phyloP scores from a whole-genome alignment of 1,140 invertebrate species.

The Cotesia vestalis region DNA sequence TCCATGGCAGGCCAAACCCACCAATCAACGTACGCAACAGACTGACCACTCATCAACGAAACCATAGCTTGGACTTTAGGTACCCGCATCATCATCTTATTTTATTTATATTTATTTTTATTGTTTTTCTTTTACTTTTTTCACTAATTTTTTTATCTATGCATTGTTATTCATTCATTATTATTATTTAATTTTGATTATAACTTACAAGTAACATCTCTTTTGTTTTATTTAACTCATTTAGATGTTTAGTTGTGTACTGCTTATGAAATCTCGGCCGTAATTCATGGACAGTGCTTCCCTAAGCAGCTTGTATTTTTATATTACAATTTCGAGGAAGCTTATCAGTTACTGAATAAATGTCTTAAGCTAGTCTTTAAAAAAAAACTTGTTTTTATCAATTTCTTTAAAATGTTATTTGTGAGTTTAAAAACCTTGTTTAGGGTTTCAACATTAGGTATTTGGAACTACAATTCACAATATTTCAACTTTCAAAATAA shows the following conservation, averaged over 20 bases:
- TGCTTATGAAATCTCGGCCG: not conserved
- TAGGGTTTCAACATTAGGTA: too few relatives aligned
- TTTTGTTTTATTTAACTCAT: not conserved
- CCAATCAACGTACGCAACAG: constrained; percentile 67
- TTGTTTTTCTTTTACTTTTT: constrained; percentile 31
- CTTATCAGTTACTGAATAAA: not conserved
- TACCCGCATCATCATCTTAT: constrained; percentile 49
- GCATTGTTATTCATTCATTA: constrained; percentile 4
- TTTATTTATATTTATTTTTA: constrained; percentile 28
- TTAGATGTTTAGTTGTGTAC: not conserved
- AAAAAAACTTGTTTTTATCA: not conserved
- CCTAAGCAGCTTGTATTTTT: not conserved
- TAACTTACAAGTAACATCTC: not conserved
- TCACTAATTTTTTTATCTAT: not conserved
- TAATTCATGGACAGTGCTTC: constrained; percentile 20
- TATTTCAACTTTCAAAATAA: too few relatives aligned
- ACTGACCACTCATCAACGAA: constrained; percentile 78
- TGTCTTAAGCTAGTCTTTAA: not conserved
- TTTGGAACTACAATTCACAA: too few relatives aligned
- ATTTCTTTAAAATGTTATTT: too few relatives aligned
- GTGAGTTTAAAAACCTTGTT: too few relatives aligned
- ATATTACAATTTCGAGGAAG: not conserved
- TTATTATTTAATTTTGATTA: not conserved
- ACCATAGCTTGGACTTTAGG: constrained; percentile 81
- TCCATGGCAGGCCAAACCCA: constrained; percentile 70